phyloP scores from a whole-genome alignment of 2,113 vertebrate genomes.

The Oncorhynchus tshawytscha region DNA sequence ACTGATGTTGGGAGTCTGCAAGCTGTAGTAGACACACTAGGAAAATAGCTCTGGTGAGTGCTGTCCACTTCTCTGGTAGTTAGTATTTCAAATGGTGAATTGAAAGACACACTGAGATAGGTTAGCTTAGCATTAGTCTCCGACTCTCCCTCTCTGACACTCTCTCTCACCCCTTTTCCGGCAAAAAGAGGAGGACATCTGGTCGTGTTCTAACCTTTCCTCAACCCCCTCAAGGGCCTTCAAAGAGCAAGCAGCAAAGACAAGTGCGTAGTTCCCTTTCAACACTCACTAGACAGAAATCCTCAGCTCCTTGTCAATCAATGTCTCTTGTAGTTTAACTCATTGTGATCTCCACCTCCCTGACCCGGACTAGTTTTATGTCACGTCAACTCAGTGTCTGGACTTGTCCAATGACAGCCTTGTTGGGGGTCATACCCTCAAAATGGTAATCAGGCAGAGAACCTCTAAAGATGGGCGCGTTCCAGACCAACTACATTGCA shows the following conservation, averaged over 20 bases:
- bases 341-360: not conserved
- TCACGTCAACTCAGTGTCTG: conserved; percentile 11
- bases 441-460: conserved; percentile 37
- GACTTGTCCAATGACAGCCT: conserved; percentile 9
- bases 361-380: conserved; percentile 20
- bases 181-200: not conserved
- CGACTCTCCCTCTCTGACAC: not conserved
- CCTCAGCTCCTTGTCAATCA: conserved; percentile 7
- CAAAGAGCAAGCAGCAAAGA: not conserved
- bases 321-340: conserved; percentile 16
- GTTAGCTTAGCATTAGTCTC: not conserved
- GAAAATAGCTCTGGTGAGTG: not conserved
- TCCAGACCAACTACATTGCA: no score
- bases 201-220: not conserved
- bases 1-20: no score
- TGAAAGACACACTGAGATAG: not conserved
- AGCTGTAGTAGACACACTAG: not conserved
- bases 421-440: conserved; percentile 18
- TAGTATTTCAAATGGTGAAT: no score
- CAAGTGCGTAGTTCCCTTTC: not conserved
- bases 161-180: not conserved
- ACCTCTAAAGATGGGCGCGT: not conserved
- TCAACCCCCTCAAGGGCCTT: not conserved
- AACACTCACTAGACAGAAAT: not conserved
- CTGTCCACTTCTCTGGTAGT: not conserved